Conservation (phyloP, 2,113 vertebrate species). For the Thalassoma bifasciatum region DNA sequence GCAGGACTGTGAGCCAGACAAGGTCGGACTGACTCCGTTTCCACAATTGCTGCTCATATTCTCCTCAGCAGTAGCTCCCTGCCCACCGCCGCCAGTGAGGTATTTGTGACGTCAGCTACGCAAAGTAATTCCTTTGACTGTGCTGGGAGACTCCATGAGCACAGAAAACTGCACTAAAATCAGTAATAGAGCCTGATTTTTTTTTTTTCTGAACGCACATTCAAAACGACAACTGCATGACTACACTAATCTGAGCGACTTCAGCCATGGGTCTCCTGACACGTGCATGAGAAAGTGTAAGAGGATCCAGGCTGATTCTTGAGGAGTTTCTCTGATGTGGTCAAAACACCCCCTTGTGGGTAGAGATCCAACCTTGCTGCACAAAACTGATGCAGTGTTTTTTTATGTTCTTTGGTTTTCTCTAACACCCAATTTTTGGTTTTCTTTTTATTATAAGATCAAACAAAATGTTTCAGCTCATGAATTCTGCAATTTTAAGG, state of each 20-base stretch:
- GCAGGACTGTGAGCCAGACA: constrained; percentile 64
- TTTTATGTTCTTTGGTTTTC: not conserved
- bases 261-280: not conserved
- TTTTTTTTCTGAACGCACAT: not conserved
- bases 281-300: not conserved
- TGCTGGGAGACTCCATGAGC: constrained; percentile 52
- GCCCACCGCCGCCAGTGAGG: constrained; percentile 52
- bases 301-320: constrained; percentile 20
- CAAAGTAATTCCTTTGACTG: constrained; percentile 61
- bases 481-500: constrained; percentile 13
- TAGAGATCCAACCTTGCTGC: constrained; percentile 22
- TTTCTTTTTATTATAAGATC: constrained; percentile 5
- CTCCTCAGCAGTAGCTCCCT: constrained; percentile 52
- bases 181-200: not conserved
- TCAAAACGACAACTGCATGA: not conserved
- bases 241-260: not conserved
- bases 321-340: constrained; percentile 52
- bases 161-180: constrained; percentile 40
- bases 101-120: constrained; percentile 73
- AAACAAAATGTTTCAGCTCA: constrained; percentile 14
- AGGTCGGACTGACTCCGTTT: constrained; percentile 71
- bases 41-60: constrained; percentile 60
- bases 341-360: constrained; percentile 69
- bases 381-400: constrained; percentile 24
- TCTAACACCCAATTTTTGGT: not conserved